These are phyloP conservation scores for Carassius auratus DNA, from an alignment of 2,113 vertebrate species.

Conservation along the genomic window DNA sequence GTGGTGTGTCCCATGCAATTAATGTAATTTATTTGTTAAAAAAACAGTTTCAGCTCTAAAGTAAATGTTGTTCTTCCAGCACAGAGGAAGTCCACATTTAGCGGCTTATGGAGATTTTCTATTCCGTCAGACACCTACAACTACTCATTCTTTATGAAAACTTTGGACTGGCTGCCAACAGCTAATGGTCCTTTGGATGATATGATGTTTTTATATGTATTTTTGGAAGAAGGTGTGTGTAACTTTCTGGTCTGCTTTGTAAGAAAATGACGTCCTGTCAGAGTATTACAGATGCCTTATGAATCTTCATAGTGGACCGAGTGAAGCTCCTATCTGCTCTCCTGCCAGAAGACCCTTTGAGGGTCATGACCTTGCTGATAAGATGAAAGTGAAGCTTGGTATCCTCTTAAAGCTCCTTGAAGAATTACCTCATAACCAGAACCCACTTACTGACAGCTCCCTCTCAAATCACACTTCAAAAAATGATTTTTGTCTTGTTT, in stretches of 20 bases:
- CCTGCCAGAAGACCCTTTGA: background rate
- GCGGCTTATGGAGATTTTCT: constrained; percentile 61
- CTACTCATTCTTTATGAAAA: constrained; percentile 57
- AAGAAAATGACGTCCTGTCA: background rate
- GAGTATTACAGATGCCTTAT: background rate
- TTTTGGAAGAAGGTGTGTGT: background rate
- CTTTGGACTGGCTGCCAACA: constrained; percentile 14
- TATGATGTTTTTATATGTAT: constrained; percentile 2
- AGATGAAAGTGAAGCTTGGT: constrained; percentile 64
- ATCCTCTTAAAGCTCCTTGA: constrained; percentile 19
- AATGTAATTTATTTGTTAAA: constrained; percentile 73
- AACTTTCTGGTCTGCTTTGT: background rate
- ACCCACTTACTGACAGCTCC: background rate
- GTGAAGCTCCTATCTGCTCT: constrained; percentile 2
- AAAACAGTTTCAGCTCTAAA: constrained; percentile 71
- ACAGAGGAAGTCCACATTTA: constrained; percentile 54
- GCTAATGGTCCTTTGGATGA: constrained; percentile 38
- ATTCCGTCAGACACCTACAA: constrained; percentile 55
- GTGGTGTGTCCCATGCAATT: constrained; percentile 69
- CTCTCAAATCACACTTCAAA: background rate
- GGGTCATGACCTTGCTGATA: constrained; percentile 54
- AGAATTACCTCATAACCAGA: constrained; percentile 20
- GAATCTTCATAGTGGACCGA: background rate
- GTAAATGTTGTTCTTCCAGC: constrained; percentile 72
- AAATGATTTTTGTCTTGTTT: no score